A percentile compares a stretch with the other conserved stretches of the same genome.
phyloP scores from a whole-genome alignment of 2,113 vertebrate genomes.

The Sturnira hondurensis region DNA sequence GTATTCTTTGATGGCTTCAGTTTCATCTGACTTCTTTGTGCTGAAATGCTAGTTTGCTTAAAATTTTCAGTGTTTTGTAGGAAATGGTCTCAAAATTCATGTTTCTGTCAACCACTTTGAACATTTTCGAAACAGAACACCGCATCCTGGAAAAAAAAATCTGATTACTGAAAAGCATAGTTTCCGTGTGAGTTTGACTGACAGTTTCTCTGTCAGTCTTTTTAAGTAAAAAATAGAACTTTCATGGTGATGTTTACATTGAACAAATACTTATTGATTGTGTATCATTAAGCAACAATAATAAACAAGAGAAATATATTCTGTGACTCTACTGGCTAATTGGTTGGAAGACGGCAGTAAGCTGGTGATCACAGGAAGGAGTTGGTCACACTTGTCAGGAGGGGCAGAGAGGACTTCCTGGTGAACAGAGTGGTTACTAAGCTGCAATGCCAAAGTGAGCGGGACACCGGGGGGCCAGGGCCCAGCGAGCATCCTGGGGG shows the following conservation, averaged over 20 bases:
- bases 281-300: neutral
- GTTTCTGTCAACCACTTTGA: neutral
- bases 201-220: neutral
- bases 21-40: neutral
- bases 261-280: neutral
- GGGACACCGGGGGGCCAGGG: neutral
- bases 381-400: neutral
- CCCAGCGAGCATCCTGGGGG: too few relatives aligned
- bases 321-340: neutral
- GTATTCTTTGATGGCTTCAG: neutral
- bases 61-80: neutral
- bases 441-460: neutral
- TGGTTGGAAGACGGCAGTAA: neutral
- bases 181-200: neutral
- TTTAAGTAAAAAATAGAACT: neutral
- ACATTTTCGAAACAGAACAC: neutral
- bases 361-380: neutral
- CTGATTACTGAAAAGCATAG: neutral
- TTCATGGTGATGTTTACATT: neutral
- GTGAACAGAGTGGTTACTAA: neutral
- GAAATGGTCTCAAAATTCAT: neutral
- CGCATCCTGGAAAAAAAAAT: neutral
- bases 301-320: neutral
- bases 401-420: neutral
- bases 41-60: neutral